Evolutionary conservation across 2,888 invertebrate genomes (phyloP).

Genomic region (Dilophus febrilis): DNA sequence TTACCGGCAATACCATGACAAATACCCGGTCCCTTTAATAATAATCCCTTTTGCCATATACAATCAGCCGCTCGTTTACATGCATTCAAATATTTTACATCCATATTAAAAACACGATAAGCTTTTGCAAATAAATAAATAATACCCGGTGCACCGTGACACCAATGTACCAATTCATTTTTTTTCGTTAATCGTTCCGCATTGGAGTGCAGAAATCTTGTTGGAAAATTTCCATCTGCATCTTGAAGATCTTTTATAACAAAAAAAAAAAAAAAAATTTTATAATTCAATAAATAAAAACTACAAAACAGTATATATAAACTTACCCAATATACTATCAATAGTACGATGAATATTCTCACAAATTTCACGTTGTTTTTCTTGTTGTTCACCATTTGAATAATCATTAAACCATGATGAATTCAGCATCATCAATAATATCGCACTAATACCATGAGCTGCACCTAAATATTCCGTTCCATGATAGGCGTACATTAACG

Average conservation of each 20-base stretch:
- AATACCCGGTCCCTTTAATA: constrained; percentile 76
- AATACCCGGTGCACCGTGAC: constrained; percentile 74
- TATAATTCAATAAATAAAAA: too few species aligned
- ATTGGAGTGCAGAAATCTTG: constrained; percentile 50
- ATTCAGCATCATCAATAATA: constrained; percentile 44
- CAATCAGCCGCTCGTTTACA: constrained; percentile 53
- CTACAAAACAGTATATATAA: constrained; percentile 7
- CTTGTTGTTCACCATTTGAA: constrained; percentile 17
- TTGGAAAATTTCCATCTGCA: constrained; percentile 55
- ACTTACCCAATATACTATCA: constrained; percentile 39
- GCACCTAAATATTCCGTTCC: constrained; percentile 35
- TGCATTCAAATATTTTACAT: constrained; percentile 50
- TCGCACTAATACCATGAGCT: constrained; percentile 47
- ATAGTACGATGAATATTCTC: constrained; percentile 47
- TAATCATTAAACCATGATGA: constrained; percentile 30
- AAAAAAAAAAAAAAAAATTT: too few species aligned
- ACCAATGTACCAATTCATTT: constrained; percentile 77
- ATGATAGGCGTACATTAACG: constrained; percentile 55
- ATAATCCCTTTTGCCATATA: constrained; percentile 66
- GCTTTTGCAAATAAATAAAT: constrained; percentile 70
- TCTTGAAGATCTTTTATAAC: constrained; percentile 38
- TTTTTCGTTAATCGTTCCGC: constrained; percentile 33
- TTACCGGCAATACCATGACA: constrained; percentile 79
- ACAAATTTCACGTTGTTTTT: constrained; percentile 30
- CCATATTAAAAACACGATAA: constrained; percentile 53